Base-by-base conservation (phyloP, 2,113 vertebrate species). In the Nyctibius bracteatus region DNA sequence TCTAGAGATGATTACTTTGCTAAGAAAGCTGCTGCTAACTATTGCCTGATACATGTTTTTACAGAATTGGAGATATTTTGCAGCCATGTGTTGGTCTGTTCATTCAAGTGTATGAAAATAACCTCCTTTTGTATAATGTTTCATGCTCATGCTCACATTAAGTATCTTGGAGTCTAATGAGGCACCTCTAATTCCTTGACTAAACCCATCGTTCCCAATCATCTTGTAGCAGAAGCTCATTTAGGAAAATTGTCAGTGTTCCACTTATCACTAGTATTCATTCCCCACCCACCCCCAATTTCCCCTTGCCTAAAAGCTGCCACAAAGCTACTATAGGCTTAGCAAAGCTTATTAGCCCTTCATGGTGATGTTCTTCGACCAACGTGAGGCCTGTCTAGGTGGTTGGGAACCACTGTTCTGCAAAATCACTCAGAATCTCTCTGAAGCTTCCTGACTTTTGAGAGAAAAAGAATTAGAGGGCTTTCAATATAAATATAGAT, bases 121-220 rank as follows among this genome's bases (percentile, higher is more conserved):
- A 61, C 19, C 8, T 79, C 25, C 7, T 71, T 67, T 49, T 57
- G 3, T 72, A 5, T 35, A 27, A 23, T 24, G 9, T 77, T 96
- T 73, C 1, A 1, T 67, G 43, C 0, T 1, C 11, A 24, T 39
- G 23, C 39, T 89, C 1, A 0, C 25, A 5, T 66, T 78, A 58
- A 55, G 14, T 74, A 31, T 75, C 37, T 75, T 71, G 8, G 6
- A 63, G 24, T 81, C 35, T 87, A 55, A 72, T 72, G 37, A 80
- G 61, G 23, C 35, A 72, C 81, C 70, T 87, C 27, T 75, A 57
- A 33, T 85, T 91, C 14, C 73, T 90, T 57, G 14, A 65, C 44
- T 75, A 72, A 79, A 80, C 31, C 3, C 10, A 47, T 79, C 1
- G 4, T 85, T 85, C 66, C 44, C 3, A 75, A 27, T 90, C 13